Base-by-base conservation (phyloP, 2,888 invertebrate species). In the Troides helena region DNA sequence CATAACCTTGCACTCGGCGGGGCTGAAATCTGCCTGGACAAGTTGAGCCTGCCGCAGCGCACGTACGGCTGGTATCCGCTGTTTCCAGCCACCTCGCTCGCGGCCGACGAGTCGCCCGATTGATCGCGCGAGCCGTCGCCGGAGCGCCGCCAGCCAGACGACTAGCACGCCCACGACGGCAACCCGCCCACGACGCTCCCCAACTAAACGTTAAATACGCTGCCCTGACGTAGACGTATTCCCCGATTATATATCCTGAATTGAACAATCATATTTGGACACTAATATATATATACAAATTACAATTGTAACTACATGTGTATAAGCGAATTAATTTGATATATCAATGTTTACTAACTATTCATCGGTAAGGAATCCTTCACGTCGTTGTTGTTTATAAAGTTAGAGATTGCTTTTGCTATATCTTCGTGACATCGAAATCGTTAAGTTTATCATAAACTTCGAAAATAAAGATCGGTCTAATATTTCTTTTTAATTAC, bases 41-140 rank as follows among this genome's bases (percentile, higher is more conserved):
- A 95, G 80, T 92, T 98, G 70, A 95, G 96, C 62, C 93, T 98
- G 73, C 95, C 96, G 43, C 96, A 96, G 83, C 94, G 96, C 78
- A 96, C 96, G 61, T 95, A 95, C 79, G 97, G 97, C 74, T 98
- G 98, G 98, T 98, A 98, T 93, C 97, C 97, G 73, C 94, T 98
- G 75, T 98, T 97, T 89, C 97, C 97, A 53, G 96, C 97, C 85
- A 96, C 96, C 79, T 96, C 96, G 67, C 94, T 97, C 74, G 96
- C 95, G 36, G 96, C 85, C 76, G 90, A 94, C 82, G 94, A 94
- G 78, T 92, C 92, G 72, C 92, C 92, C 80, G 92, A 92, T 85
- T 92, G 92, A 92, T 93, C 90, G 79, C 85, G 91, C 76, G 92
- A 92, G 88, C 91, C 91, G 90, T 92, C 92, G 90, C 92, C 92